Evolutionary conservation across 1,140 invertebrate species (phyloP).

Genomic region (Saxidomus purpurata): DNA sequence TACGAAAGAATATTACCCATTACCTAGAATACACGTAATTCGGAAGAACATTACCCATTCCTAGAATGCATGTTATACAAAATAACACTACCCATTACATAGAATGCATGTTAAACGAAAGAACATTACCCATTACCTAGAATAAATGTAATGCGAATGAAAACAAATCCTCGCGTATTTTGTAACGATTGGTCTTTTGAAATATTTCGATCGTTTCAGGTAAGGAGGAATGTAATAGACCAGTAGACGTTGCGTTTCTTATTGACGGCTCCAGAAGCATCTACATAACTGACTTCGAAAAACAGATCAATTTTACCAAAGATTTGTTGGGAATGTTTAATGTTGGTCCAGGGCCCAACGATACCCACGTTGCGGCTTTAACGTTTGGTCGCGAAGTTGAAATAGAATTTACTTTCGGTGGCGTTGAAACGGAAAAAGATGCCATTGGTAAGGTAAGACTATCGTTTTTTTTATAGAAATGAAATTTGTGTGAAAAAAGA

Average conservation of each 20-base stretch:
- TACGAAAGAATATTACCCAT: too few species aligned
- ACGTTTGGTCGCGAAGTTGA: slow-evolving; percentile 50
- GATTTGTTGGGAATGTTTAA: slow-evolving; percentile 60
- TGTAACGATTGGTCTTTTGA: too few species aligned
- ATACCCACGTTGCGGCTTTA: slow-evolving; percentile 49
- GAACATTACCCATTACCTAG: too few species aligned
- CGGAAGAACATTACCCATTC: too few species aligned
- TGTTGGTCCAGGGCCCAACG: slow-evolving; percentile 34
- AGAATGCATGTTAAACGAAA: too few species aligned
- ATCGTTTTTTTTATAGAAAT: neutral
- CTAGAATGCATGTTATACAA: too few species aligned
- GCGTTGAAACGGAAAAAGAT: neutral
- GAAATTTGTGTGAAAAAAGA: too few species aligned
- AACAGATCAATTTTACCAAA: slow-evolving; percentile 69
- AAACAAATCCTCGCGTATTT: too few species aligned
- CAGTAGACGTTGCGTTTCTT: slow-evolving; percentile 75
- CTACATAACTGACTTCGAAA: slow-evolving; percentile 65
- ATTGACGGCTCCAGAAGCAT: slow-evolving; percentile 77
- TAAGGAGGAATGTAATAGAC: slow-evolving; percentile 31
- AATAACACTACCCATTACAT: too few species aligned
- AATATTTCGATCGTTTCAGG: too few species aligned
- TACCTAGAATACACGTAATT: too few species aligned
- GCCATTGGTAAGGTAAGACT: neutral
- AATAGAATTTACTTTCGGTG: slow-evolving; percentile 44
- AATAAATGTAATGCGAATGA: too few species aligned